Conservation (phyloP, 2,888 invertebrate species). For the Alcis repandata region DNA sequence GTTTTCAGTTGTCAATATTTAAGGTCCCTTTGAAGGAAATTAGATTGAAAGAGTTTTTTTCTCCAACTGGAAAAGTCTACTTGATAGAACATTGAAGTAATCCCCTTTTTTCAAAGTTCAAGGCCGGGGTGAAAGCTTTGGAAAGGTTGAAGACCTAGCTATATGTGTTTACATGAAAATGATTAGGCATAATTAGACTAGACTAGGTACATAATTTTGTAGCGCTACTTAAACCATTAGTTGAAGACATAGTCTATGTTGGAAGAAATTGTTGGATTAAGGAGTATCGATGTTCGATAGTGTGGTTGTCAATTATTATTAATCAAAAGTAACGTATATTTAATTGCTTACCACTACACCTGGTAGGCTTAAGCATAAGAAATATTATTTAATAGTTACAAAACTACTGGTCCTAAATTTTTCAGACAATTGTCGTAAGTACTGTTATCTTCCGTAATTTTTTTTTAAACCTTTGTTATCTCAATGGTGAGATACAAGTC, state of each 20-base stretch:
- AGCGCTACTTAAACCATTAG: not conserved
- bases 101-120: conserved; percentile 24
- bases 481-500: too few relatives aligned
- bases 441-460: too few relatives aligned
- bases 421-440: too few relatives aligned
- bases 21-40: conserved; percentile 25
- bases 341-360: too few relatives aligned
- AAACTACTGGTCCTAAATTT: too few relatives aligned
- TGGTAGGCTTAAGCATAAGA: too few relatives aligned
- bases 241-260: too few relatives aligned
- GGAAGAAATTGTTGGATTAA: not conserved
- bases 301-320: too few relatives aligned
- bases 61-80: conserved; percentile 15
- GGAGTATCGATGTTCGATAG: too few relatives aligned
- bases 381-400: too few relatives aligned
- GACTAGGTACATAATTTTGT: not conserved
- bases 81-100: conserved; percentile 19
- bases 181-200: not conserved
- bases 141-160: conserved; percentile 16
- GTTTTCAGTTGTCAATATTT: conserved; percentile 28
- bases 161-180: not conserved
- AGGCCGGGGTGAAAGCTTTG: conserved; percentile 11
- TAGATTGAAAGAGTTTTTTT: conserved; percentile 33
- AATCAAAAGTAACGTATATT: too few relatives aligned
- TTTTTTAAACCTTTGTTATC: too few relatives aligned